These are phyloP conservation scores for Tetragnatha montana DNA, from an alignment of 2,888 invertebrate genomes.

Conservation along the genomic window DNA sequence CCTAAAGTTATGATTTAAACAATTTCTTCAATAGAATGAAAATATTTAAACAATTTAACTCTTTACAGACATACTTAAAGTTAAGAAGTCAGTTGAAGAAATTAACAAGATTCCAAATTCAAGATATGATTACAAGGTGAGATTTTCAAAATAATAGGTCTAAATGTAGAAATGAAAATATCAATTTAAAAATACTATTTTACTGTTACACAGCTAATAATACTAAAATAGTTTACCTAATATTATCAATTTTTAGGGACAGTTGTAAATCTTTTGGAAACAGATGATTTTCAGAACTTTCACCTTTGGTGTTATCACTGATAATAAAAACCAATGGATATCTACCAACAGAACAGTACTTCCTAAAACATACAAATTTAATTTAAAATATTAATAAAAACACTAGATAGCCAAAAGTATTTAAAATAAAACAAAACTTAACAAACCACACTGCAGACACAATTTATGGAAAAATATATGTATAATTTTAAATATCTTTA, in stretches of 20 bases:
- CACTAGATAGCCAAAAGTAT: background rate
- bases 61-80: too few species aligned
- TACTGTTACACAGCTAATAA: too few species aligned
- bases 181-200: too few species aligned
- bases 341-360: constrained; percentile 72
- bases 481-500: background rate
- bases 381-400: too few species aligned
- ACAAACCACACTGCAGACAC: background rate
- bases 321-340: constrained; percentile 77
- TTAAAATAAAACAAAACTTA: constrained; percentile 1
- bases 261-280: constrained; percentile 77
- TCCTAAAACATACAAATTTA: constrained; percentile 19
- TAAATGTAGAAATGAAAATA: too few species aligned
- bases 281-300: constrained; percentile 74
- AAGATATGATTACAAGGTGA: too few species aligned
- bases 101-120: too few species aligned
- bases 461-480: background rate
- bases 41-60: too few species aligned
- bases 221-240: constrained; percentile 79
- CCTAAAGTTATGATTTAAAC: too few species aligned
- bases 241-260: constrained; percentile 82
- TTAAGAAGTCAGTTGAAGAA: too few species aligned
- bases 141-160: too few species aligned
- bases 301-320: constrained; percentile 76
- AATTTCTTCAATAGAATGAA: too few species aligned